Conservation (phyloP, 64 coral and sea anemone genomes). For the Actinia tenebrosa region DNA sequence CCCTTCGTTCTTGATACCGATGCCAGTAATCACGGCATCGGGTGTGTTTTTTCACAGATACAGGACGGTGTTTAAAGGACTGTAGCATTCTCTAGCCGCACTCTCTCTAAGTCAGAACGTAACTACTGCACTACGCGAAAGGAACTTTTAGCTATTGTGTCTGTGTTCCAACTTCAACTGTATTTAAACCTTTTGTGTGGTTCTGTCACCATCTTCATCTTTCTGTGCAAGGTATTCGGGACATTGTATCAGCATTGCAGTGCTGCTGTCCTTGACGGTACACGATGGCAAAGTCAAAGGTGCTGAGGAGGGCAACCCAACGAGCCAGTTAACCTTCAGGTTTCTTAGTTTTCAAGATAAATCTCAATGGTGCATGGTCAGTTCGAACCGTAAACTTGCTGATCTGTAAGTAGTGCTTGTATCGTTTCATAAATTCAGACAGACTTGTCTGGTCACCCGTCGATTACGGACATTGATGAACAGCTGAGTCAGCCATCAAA, state of each 20-base stretch:
- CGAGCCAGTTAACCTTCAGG: slow-evolving; percentile 22
- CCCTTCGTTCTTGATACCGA: slow-evolving; percentile 39
- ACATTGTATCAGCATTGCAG: slow-evolving; percentile 6
- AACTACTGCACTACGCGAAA: slow-evolving; percentile 31
- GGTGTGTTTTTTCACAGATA: slow-evolving; percentile 41
- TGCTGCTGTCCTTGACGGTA: slow-evolving; percentile 9
- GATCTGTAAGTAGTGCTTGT: background rate
- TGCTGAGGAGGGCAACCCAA: slow-evolving; percentile 12
- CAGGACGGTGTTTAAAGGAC: slow-evolving; percentile 40
- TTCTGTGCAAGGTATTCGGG: slow-evolving; percentile 6
- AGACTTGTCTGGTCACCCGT: background rate
- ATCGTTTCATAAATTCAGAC: background rate
- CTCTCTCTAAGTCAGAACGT: slow-evolving; percentile 19
- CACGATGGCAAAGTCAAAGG: slow-evolving; percentile 29
- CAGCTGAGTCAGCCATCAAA: background rate
- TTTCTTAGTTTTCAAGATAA: slow-evolving; percentile 5
- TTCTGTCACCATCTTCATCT: slow-evolving; percentile 1
- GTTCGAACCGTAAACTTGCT: background rate
- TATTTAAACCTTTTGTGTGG: background rate
- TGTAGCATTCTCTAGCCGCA: slow-evolving; percentile 16
- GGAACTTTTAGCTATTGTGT: slow-evolving; percentile 9
- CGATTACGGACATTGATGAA: background rate
- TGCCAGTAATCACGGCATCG: slow-evolving; percentile 25
- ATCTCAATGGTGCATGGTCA: background rate
- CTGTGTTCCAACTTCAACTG: background rate